phyloP scores from a whole-genome alignment of 35 echinoderm and acorn worm species.

The Eucidaris tribuloides region DNA sequence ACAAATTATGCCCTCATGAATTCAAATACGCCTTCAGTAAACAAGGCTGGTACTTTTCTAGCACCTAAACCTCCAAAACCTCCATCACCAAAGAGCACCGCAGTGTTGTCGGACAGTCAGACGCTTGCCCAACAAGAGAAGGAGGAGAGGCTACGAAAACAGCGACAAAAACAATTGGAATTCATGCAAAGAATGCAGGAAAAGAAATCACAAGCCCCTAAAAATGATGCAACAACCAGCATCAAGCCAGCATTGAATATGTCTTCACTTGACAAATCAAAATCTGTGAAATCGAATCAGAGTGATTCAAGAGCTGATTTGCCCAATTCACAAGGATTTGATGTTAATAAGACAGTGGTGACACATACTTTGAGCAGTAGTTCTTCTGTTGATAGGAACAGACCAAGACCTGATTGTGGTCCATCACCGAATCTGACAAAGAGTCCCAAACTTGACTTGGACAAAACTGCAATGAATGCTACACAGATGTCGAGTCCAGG shows the following conservation, averaged over 20 bases:
- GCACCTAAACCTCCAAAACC: background rate
- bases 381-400: too few relatives aligned
- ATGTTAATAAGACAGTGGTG: too few relatives aligned
- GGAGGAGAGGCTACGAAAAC: slow-evolving; percentile 72
- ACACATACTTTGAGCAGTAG: too few relatives aligned
- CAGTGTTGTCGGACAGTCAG: background rate
- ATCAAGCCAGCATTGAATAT: background rate
- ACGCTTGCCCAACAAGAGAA: slow-evolving; percentile 55
- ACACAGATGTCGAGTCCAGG: too few relatives aligned
- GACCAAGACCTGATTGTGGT: too few relatives aligned
- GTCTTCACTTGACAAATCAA: too few relatives aligned
- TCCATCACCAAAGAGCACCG: background rate
- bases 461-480: too few relatives aligned
- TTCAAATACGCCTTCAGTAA: background rate
- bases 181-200: slow-evolving; percentile 80
- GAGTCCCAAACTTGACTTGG: too few relatives aligned
- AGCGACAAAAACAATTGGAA: slow-evolving; percentile 74
- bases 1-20: slow-evolving; percentile 37
- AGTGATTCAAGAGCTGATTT: too few relatives aligned
- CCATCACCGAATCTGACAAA: too few relatives aligned
- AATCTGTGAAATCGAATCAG: too few relatives aligned
- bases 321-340: too few relatives aligned
- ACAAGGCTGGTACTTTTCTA: background rate
- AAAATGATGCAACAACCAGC: background rate
- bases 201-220: background rate